A percentile compares a stretch with the other conserved stretches of the same genome.
Conservation (phyloP, 2,888 invertebrate species). For the Pogonocherus hispidulus region DNA sequence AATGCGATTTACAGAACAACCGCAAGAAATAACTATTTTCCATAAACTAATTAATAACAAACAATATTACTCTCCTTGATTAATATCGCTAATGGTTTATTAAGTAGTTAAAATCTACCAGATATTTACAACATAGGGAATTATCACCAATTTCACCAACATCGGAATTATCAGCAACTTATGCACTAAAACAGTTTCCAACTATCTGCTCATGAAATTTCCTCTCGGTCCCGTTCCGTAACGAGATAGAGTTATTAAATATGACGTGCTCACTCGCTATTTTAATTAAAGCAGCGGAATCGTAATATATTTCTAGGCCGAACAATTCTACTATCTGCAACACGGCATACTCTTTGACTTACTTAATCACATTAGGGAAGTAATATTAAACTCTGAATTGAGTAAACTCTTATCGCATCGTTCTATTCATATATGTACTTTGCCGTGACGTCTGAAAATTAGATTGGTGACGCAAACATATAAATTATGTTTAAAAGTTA, state of each 20-base stretch:
- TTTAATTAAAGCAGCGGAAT: conserved; percentile 40
- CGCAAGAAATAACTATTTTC: too few species aligned
- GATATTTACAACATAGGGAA: too few species aligned
- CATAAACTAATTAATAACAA: too few species aligned
- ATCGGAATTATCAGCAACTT: too few species aligned
- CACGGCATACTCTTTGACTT: background rate
- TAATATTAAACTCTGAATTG: conserved; percentile 18
- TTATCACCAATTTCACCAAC: too few species aligned
- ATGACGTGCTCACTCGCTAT: conserved; percentile 28
- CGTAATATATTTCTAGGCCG: conserved; percentile 12
- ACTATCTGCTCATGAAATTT: too few species aligned
- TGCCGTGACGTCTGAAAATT: conserved; percentile 4
- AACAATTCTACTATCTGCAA: conserved; percentile 11
- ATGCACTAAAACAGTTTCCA: too few species aligned
- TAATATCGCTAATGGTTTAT: too few species aligned
- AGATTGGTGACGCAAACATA: conserved; percentile 21
- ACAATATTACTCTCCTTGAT: too few species aligned
- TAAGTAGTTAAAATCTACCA: too few species aligned
- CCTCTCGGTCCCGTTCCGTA: too few species aligned
- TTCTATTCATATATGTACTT: conserved; percentile 2
- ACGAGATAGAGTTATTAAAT: background rate
- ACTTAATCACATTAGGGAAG: conserved; percentile 19
- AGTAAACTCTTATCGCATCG: conserved; percentile 7
- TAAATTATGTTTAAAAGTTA: conserved; percentile 7
- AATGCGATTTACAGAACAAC: too few species aligned